A percentile compares a stretch with the other conserved stretches of the same genome.
These are phyloP conservation scores for Thymelicus lineola DNA, from an alignment of 2,888 invertebrate genomes.

Conservation along the genomic window DNA sequence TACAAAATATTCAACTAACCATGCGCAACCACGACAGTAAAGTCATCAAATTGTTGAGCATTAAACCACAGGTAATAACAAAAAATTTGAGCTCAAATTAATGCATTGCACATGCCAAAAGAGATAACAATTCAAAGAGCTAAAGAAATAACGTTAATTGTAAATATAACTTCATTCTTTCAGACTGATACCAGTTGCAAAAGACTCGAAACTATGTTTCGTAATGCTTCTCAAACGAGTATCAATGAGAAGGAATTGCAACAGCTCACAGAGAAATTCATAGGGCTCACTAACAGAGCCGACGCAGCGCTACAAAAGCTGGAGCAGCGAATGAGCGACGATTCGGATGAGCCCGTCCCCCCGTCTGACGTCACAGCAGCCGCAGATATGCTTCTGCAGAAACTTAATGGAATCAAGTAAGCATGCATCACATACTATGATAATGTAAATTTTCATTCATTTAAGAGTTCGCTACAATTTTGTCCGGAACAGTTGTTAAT, in stretches of 20 bases:
- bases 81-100: no score
- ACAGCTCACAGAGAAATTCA: conserved; percentile 77
- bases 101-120: not conserved
- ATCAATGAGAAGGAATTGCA: conserved; percentile 73
- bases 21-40: conserved; percentile 72
- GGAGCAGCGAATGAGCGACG: conserved; percentile 65
- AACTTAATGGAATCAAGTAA: conserved; percentile 70
- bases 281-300: conserved; percentile 74
- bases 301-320: conserved; percentile 74
- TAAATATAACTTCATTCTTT: conserved; percentile 34
- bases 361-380: conserved; percentile 67
- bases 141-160: not conserved
- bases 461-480: no score
- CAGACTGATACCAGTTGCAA: conserved; percentile 72
- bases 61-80: conserved; percentile 64
- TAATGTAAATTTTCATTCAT: no score
- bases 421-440: conserved; percentile 28
- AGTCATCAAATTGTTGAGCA: conserved; percentile 68
- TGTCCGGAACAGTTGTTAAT: no score
- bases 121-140: not conserved
- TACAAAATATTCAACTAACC: conserved; percentile 82
- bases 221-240: conserved; percentile 66
- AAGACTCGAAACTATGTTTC: conserved; percentile 69
- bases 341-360: conserved; percentile 55
- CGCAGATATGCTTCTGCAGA: conserved; percentile 65